Evolutionary conservation across 2,888 invertebrate species (phyloP), one percentile per base, ranked within the genome.

Genomic region (Lasioglossum marginatum): DNA sequence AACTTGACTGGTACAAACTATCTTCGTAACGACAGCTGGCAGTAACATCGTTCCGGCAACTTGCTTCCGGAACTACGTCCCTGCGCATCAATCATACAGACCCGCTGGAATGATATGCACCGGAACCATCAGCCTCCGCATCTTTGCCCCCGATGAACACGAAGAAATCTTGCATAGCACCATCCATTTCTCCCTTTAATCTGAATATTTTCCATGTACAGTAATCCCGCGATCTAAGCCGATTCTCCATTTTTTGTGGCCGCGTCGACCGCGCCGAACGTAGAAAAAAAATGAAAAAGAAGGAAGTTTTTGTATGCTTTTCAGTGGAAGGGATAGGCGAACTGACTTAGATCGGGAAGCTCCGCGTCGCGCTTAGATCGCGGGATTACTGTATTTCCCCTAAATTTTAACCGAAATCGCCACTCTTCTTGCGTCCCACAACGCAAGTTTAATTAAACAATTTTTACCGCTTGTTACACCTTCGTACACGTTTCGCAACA

Each of bases 1-100:
- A 91, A 92, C 92, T 91, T 91, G 91, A 88, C 91, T 91, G 90
- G 87, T 90, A 91, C 90, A 88, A 92, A 92, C 91, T 92, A 91
- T 89, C 92, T 88, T 81, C 79, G 86, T 87, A 91, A 91, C 91
- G 91, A 91, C 88, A 91, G 89, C 90, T 91, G 91, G 88, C 91
- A 89, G 90, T 82, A 89, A 83, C 90, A 89, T 88, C 87, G 88
- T 79, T 76, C 79, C 82, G 74, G 86, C 82, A 87, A 91, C 79
- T 91, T 87, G 83, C 86, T 63, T 60, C 77, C 48, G 72, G 37
- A 71, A 75, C 76, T 81, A 71, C 78, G 82, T 75, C 77, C 77
- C 73, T 73, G 66, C 74, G 83, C 86, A 89, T 89, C 89, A 85
- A 88, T 89, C 90, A 88, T 84, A 83, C 79, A 70, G 72, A 75